Evolutionary conservation across 1,140 invertebrate species (phyloP).

Genomic region (Zaprionus nigranus): DNA sequence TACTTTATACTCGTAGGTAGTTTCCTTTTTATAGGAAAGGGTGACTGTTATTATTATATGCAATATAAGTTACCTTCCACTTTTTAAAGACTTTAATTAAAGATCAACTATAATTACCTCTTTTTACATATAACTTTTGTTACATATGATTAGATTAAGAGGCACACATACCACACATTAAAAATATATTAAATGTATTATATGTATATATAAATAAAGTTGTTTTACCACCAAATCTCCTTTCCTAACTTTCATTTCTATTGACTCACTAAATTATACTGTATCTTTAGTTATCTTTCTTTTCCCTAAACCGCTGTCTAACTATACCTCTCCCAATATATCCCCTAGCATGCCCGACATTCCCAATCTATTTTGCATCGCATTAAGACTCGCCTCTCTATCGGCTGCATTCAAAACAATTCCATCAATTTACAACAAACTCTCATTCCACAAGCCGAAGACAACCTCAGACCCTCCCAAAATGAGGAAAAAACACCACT

Average conservation of each 20-base stretch:
- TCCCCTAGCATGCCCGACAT: neutral
- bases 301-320: neutral
- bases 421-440: constrained; percentile 63
- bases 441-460: constrained; percentile 19
- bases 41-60: no score
- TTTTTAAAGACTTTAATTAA: no score
- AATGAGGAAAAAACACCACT: neutral
- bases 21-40: no score
- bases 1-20: no score
- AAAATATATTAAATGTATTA: no score
- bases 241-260: neutral
- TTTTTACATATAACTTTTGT: no score
- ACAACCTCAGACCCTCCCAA: constrained; percentile 9
- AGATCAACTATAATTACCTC: no score
- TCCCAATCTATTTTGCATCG: constrained; percentile 10
- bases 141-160: no score
- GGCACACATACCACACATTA: no score
- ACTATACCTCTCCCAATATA: neutral
- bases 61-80: no score
- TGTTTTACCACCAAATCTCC: neutral
- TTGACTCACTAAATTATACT: neutral
- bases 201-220: no score
- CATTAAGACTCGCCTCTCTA: neutral
- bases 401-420: constrained; percentile 50
- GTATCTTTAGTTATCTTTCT: neutral